Conservation (phyloP, 2,888 invertebrate species). For the Eilema caniola region DNA sequence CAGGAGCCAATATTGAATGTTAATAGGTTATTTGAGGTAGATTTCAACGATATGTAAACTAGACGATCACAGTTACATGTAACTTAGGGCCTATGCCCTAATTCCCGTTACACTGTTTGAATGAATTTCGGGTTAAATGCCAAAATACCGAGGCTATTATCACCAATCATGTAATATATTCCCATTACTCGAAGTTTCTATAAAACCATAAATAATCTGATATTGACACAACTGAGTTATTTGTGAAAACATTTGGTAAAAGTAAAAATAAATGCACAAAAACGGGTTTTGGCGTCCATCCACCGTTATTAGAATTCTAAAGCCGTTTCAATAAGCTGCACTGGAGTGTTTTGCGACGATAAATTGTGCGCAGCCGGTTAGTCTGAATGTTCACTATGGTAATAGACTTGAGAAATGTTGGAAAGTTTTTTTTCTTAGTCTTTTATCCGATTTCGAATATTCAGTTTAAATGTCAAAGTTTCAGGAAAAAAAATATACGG, state of each 20-base stretch:
- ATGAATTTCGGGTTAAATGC: not conserved
- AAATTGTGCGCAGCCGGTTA: slow-evolving; percentile 19
- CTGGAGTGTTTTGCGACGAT: slow-evolving; percentile 14
- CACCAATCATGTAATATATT: not conserved
- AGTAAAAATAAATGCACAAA: not conserved
- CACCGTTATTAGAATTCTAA: slow-evolving; percentile 9
- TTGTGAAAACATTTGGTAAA: not conserved
- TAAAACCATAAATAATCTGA: not conserved
- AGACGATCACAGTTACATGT: no score
- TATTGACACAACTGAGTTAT: not conserved
- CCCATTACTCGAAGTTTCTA: not conserved
- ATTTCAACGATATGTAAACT: no score
- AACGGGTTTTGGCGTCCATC: not conserved
- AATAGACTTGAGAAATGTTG: slow-evolving; percentile 17
- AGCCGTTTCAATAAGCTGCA: slow-evolving; percentile 14
- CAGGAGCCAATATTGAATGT: no score
- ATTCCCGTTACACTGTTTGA: no score
- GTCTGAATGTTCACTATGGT: slow-evolving; percentile 16
- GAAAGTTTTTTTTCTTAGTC: not conserved
- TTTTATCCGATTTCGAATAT: not conserved
- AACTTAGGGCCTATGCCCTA: no score
- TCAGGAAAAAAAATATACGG: no score
- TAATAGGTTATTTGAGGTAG: no score
- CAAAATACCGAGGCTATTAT: not conserved
- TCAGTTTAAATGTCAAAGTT: not conserved